Evolutionary conservation across 2,113 vertebrate genomes (phyloP), one percentile per base, ranked within the genome.

Genomic region (Leuciscus idus): DNA sequence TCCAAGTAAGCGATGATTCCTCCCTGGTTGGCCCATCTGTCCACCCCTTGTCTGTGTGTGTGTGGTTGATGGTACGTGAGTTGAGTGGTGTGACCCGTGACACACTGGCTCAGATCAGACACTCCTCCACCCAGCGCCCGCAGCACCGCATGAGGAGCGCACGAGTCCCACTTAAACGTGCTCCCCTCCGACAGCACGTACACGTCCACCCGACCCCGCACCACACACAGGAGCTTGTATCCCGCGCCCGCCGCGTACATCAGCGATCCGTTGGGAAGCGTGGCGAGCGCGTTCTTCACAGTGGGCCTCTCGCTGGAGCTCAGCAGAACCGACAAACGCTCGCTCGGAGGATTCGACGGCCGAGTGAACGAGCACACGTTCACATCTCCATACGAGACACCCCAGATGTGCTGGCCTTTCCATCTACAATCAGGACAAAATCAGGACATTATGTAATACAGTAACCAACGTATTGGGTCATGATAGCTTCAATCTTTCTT

Each of bases 91-190:
- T 36, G 75, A 0, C 90, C 88, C 46, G 70, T 86, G 78, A 6
- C 87, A 36, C 90, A 90, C 83, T 84, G 84, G 0, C 28, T 86
- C 73, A 95, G 90, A 89, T 96, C 93, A 11, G 90, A 93, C 10
- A 93, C 72, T 0, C 95, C 95, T 0, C 95, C 95, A 0, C 95
- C 95, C 8, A 96, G 92, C 28, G 95, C 94, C 8, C 92, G 92
- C 82, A 97, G 93, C 73, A 96, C 83, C 21, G 93, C 95, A 4
- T 96, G 95, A 43, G 94, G 95, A 13, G 91, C 95, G 0, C 95
- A 96, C 4, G 95, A 92, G 84, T 97, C 96, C 95, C 96, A 96
- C 84, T 95, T 93, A 28, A 95, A 96, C 82, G 94, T 95, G 91
- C 93, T 96, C 30, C 93, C 93, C 89, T 96, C 94, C 0, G 96